Evolutionary conservation across 2,888 invertebrate genomes (phyloP).

Genomic region (Agrotis segetum): DNA sequence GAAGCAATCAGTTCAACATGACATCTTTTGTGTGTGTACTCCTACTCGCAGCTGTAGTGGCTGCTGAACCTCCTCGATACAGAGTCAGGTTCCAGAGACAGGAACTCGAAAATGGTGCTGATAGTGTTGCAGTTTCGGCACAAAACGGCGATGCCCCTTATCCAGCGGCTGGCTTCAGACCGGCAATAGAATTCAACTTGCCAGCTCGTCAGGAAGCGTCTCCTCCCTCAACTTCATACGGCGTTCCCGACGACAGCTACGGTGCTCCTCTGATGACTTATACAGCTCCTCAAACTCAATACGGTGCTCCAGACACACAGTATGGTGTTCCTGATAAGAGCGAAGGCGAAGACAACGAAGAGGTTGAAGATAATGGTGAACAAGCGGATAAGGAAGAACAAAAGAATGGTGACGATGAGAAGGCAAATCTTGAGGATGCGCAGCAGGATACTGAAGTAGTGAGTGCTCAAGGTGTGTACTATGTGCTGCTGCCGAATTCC

Average conservation of each 20-base stretch:
- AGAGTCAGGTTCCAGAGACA: constrained; percentile 79
- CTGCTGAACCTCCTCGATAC: constrained; percentile 82
- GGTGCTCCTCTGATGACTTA: constrained; percentile 83
- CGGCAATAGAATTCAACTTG: constrained; percentile 80
- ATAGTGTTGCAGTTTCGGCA: constrained; percentile 64
- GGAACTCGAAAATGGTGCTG: constrained; percentile 71
- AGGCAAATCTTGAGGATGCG: constrained; percentile 75
- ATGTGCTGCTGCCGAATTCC: constrained; percentile 92
- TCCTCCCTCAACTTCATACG: constrained; percentile 83
- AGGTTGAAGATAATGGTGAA: constrained; percentile 17
- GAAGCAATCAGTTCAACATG: constrained; percentile 76
- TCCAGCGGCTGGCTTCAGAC: constrained; percentile 82
- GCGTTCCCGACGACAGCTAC: constrained; percentile 84
- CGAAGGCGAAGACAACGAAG: constrained; percentile 36
- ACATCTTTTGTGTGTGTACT: constrained; percentile 80
- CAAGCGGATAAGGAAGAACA: constrained; percentile 30
- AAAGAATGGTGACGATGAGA: constrained; percentile 60
- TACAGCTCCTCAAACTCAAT: constrained; percentile 74
- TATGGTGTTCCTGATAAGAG: constrained; percentile 65
- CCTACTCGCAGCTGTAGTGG: constrained; percentile 78
- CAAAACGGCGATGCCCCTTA: constrained; percentile 78
- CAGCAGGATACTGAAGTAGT: constrained; percentile 81
- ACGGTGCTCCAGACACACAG: constrained; percentile 66
- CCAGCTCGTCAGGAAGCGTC: constrained; percentile 79
- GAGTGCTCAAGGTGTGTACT: constrained; percentile 91